Evolutionary conservation across 2,888 invertebrate genomes (phyloP).

Genomic region (Germaria angustata): DNA sequence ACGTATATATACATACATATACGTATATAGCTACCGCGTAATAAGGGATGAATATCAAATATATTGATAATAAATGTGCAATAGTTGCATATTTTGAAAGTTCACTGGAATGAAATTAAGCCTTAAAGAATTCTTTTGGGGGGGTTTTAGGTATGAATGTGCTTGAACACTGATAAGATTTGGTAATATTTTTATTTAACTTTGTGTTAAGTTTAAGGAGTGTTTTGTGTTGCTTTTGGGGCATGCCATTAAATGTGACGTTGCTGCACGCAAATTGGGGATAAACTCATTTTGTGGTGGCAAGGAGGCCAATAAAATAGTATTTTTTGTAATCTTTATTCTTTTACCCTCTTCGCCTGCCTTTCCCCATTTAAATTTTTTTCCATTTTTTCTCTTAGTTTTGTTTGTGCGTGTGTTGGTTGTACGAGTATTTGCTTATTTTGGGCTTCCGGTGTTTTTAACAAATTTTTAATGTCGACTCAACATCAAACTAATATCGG

Average conservation of each 20-base stretch:
- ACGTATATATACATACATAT: too few species aligned
- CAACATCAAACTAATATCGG: constrained; percentile 61
- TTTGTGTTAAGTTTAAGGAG: constrained; percentile 5
- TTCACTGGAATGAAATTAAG: neutral
- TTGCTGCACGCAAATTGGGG: constrained; percentile 77
- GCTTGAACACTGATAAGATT: constrained; percentile 61
- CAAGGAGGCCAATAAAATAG: constrained; percentile 18
- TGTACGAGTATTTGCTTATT: constrained; percentile 19
- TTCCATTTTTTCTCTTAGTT: neutral
- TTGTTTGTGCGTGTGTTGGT: neutral
- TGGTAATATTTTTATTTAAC: neutral
- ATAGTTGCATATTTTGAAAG: constrained; percentile 44
- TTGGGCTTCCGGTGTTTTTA: constrained; percentile 50
- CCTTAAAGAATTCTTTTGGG: constrained; percentile 38
- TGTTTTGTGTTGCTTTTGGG: constrained; percentile 27
- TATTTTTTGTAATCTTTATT: constrained; percentile 55
- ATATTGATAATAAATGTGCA: constrained; percentile 48
- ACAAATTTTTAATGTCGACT: constrained; percentile 58
- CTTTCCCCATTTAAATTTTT: neutral
- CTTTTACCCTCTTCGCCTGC: neutral
- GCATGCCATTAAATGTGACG: constrained; percentile 72
- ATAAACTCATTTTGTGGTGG: constrained; percentile 66
- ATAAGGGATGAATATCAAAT: constrained; percentile 48
- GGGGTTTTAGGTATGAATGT: constrained; percentile 16
- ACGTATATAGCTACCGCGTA: neutral